A percentile compares a stretch with the other conserved stretches of the same genome.
phyloP scores from a whole-genome alignment of 1,140 invertebrate species.

The Onthophagus taurus region DNA sequence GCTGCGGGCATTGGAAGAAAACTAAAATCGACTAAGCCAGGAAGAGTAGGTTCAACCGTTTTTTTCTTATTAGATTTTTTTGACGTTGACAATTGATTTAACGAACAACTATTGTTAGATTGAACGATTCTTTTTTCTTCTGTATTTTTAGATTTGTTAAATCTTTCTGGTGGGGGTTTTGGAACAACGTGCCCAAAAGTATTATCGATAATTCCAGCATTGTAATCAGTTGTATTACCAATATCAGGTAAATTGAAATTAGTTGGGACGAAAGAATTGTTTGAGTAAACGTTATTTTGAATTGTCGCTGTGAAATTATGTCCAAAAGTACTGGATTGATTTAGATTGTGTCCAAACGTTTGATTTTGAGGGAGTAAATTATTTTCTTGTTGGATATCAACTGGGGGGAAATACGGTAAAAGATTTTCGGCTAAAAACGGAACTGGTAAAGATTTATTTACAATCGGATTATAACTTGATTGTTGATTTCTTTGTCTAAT shows the following conservation, averaged over 20 bases:
- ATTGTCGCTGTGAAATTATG: constrained; percentile 25
- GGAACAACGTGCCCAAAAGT: constrained; percentile 3
- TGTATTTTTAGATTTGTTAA: not conserved
- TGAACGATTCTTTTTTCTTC: constrained; percentile 9
- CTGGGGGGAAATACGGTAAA: constrained; percentile 27
- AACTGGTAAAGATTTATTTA: constrained; percentile 20
- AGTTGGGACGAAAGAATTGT: constrained; percentile 25
- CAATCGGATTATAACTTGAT: constrained; percentile 28
- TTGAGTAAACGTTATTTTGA: constrained; percentile 25
- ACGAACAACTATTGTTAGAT: constrained; percentile 5
- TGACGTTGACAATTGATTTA: constrained; percentile 14
- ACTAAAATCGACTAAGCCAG: constrained; percentile 32
- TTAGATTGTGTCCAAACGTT: no score
- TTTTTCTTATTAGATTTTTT: constrained; percentile 21
- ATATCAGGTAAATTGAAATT: constrained; percentile 30
- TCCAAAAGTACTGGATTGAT: constrained; percentile 20
- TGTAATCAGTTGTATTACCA: constrained; percentile 7
- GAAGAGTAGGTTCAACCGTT: constrained; percentile 18
- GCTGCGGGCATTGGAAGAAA: constrained; percentile 33
- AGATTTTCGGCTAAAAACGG: constrained; percentile 30
- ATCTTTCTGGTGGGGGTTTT: not conserved
- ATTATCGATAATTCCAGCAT: not conserved
- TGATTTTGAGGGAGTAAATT: constrained; percentile 26
- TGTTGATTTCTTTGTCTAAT: constrained; percentile 13
- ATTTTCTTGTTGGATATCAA: constrained; percentile 29